Base-by-base conservation (phyloP, 1,140 invertebrate genomes). In the Drosophila lowei region DNA sequence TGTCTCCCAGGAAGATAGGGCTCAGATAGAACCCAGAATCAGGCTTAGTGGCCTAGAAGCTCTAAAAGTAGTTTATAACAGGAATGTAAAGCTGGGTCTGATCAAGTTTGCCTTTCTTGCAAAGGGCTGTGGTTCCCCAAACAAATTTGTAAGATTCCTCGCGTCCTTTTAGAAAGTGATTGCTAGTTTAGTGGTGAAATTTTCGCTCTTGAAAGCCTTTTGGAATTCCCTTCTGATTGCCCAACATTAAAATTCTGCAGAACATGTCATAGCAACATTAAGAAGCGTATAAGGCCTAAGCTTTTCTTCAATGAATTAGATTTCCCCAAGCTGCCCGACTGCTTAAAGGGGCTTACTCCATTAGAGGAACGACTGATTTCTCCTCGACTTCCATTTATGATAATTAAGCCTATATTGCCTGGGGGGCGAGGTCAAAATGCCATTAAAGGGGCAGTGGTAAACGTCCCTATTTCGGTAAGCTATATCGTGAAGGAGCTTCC, bases 301-400 rank as follows among this genome's bases (percentile, higher is more conserved):
- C 16, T 46, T 8, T 18, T 7, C n/a, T 16, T 18, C 16, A 46
- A 46, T 15, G 43, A 15, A 3, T 46, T 46, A 46, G 43, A 46
- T 46, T 46, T 46, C 6, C 43, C 43, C n/a, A 13, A 18, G 3
- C 43, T 46, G 43, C 15, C 43, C 43, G 15, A 46, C 8, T 46
- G 16, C 43, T 46, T 15, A 46, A 18, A 15, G n/a, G 15, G 15
- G 16, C 43, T 46, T 2, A 28, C 28, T 15, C 15, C 15, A 8
- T 46, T 46, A 46, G 43, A 46, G 43, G 43, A 46, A 46, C 43
- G 43, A 46, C 43, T 46, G 15, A 1, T 46, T 46, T 46, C 43
- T 46, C 16, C 16, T 18, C 43, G 43, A 15, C 43, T 46, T 46
- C 43, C 43, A 6, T 46, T 46, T 18, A 46, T 46, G 16, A 18